Evolutionary conservation across 2,113 vertebrate genomes (phyloP).

Genomic region (Sus scrofa): DNA sequence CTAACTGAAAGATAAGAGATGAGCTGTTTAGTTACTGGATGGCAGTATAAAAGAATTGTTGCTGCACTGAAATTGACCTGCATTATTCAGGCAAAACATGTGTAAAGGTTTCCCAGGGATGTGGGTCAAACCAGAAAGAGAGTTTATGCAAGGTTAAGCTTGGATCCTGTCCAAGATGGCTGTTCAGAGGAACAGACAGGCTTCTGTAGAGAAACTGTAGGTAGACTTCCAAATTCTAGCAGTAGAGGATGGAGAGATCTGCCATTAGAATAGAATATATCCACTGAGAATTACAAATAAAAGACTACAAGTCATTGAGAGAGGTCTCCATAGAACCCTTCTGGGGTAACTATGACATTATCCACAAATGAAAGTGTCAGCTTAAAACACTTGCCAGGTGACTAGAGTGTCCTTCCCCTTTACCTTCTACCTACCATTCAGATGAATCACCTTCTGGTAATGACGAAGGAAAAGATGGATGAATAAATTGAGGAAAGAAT

Average conservation of each 20-base stretch:
- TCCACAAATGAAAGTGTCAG: not conserved
- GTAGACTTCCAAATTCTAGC: not conserved
- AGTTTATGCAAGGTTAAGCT: not conserved
- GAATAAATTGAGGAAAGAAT: not conserved
- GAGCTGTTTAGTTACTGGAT: not conserved
- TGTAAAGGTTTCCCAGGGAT: not conserved
- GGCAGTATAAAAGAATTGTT: not conserved
- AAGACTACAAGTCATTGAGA: not conserved
- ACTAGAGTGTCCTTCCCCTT: not conserved
- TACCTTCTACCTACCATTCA: not conserved
- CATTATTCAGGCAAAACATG: not conserved
- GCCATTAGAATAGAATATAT: not conserved
- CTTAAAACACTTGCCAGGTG: not conserved
- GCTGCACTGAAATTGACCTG: not conserved
- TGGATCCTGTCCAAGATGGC: not conserved
- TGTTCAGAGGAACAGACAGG: not conserved
- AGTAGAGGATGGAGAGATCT: not conserved
- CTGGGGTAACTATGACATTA: not conserved
- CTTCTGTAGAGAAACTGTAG: not conserved
- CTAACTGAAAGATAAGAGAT: not conserved
- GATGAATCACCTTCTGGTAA: not conserved
- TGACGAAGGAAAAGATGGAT: not conserved
- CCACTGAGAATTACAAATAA: not conserved
- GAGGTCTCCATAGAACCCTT: not conserved
- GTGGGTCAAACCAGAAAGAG: not conserved